Evolutionary conservation across 2,113 vertebrate genomes (phyloP).

Genomic region (Acrocephalus arundinaceus): DNA sequence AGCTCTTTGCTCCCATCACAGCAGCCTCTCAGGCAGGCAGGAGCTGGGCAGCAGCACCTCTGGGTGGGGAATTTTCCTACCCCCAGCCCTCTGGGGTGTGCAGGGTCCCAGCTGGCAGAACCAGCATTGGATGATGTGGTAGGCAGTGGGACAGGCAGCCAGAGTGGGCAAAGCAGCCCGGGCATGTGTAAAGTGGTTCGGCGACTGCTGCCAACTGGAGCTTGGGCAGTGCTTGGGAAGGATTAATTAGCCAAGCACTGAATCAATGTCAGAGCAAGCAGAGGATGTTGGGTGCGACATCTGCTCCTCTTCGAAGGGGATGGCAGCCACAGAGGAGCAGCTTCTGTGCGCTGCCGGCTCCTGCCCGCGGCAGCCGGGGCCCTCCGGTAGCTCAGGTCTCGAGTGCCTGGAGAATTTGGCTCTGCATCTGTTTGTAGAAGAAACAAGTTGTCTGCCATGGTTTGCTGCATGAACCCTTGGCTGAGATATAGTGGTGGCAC

Average conservation of each 20-base stretch:
- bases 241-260: conserved; percentile 5
- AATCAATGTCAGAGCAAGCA: neutral
- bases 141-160: neutral
- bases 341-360: neutral
- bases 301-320: neutral
- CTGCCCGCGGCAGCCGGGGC: accelerated
- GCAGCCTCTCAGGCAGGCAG: neutral
- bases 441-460: neutral
- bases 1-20: neutral
- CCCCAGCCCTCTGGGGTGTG: neutral
- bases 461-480: neutral
- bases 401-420: neutral
- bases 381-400: neutral
- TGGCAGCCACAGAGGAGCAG: neutral
- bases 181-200: neutral
- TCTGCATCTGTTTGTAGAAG: neutral
- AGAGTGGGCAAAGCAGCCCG: neutral
- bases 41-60: neutral
- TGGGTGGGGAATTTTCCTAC: neutral
- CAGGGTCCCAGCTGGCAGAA: neutral
- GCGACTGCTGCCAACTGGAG: neutral
- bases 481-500: neutral
- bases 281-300: neutral
- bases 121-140: conserved; percentile 4
- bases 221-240: neutral